Conservation (phyloP, 2,113 vertebrate genomes). For the Corynorhinus townsendii region DNA sequence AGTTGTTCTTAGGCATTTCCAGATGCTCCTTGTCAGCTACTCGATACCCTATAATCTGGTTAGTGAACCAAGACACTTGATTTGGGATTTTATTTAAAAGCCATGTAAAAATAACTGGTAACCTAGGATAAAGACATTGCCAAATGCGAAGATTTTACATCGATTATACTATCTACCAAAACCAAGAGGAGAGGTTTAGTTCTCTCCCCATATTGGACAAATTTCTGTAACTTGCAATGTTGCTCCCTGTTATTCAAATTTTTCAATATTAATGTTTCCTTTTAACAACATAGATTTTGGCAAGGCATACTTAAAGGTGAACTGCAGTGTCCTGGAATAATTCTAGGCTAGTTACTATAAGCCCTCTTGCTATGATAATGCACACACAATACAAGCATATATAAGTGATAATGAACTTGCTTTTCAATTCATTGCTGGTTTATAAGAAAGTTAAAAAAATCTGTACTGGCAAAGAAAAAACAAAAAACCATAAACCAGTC, state of each 20-base stretch:
- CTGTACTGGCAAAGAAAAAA: neutral
- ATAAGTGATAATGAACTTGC: neutral
- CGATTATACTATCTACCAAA: neutral
- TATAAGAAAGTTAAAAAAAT: neutral
- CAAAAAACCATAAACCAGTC: neutral
- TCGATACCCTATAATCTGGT: neutral
- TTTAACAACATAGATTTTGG: neutral
- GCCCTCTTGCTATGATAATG: neutral
- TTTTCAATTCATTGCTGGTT: neutral
- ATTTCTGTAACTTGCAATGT: neutral
- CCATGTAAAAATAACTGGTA: neutral
- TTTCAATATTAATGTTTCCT: neutral
- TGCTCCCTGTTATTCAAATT: neutral
- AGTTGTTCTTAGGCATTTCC: neutral
- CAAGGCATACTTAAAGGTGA: neutral
- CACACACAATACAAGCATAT: neutral
- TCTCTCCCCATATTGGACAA: neutral
- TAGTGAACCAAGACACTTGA: neutral
- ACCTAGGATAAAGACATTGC: neutral
- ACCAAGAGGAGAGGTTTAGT: neutral
- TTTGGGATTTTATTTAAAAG: neutral
- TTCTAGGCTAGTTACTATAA: neutral
- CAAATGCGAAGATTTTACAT: neutral
- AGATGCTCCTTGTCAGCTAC: neutral
- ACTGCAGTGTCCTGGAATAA: neutral